Base-by-base conservation (phyloP, 2,797 vertebrate genomes). In the Xiphorhynchus erythropygius region DNA sequence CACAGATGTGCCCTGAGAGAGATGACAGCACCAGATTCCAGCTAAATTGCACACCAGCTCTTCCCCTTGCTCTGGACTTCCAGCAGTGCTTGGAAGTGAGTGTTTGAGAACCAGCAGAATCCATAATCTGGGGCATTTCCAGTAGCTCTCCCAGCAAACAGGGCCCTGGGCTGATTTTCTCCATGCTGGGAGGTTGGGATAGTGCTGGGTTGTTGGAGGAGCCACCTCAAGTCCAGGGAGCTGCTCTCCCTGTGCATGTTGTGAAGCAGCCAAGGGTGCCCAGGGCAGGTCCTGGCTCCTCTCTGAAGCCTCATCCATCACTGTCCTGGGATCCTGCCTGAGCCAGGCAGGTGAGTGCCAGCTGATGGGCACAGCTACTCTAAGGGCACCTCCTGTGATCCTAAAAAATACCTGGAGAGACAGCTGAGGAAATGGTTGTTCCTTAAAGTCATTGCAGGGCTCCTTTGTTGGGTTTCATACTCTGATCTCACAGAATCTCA, bases 101-200 rank as follows among this genome's bases (percentile, higher is more conserved):
- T 25, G 14, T 46, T 32, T 55, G 76, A 78, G 65, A 39, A 77
- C 69, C 1, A 37, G 23, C 32, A 63, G 56, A 47, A 46, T 9
- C 10, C 7, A 0, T 8, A 55, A 57, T 11, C 13, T 15, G 19
- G 22, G 18, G 3, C 1, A 11, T 9, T 85, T 42, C 17, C 16
- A 30, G 68, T 11, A 44, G 52, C 6, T 91, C 1, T 64, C 46
- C 21, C 56, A 85, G 33, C 74, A 90, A 70, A 0, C 0, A 1
- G 17, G 7, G 14, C 11, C 63, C 22, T 77, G 44, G 44, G 30
- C 13, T 74, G 73, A 35, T 1, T 8, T 23, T 9, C 2, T 50
- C 13, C 0, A 0, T 22, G 21, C 46, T 4, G 5, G 59, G 37
- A 84, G 35, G 27, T 1, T 49, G n/a, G 19, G 10, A 18, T 9